These are phyloP conservation scores for Dinocampus coccinellae DNA, from an alignment of 2,888 invertebrate species.

Conservation along the genomic window DNA sequence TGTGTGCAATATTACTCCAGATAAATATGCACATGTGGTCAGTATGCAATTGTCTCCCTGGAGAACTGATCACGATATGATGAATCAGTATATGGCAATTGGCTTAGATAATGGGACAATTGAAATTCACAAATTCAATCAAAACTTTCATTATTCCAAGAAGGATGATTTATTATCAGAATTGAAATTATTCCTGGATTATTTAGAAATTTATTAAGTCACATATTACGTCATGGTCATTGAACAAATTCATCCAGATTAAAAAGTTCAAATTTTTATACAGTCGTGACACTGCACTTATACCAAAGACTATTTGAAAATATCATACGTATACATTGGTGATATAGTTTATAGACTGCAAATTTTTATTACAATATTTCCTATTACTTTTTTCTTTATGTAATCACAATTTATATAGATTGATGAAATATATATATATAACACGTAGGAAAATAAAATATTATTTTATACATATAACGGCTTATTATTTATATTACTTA, in stretches of 20 bases:
- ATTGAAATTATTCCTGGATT: conserved; percentile 69
- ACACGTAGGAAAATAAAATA: conserved; percentile 10
- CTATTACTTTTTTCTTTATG: conserved; percentile 43
- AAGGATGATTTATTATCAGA: conserved; percentile 66
- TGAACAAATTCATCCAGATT: neutral
- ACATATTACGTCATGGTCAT: neutral
- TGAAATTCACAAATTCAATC: conserved; percentile 70
- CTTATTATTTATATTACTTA: neutral
- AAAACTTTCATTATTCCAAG: conserved; percentile 66
- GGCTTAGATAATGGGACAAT: conserved; percentile 68
- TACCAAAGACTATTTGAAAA: conserved; percentile 5
- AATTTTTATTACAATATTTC: conserved; percentile 44
- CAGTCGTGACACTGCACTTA: neutral
- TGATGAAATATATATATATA: conserved; percentile 4
- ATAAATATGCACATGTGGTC: conserved; percentile 63
- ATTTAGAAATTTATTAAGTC: conserved; percentile 58
- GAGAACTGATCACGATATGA: conserved; percentile 57
- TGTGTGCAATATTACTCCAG: conserved; percentile 67
- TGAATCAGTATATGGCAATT: conserved; percentile 69
- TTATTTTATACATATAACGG: neutral
- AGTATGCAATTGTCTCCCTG: conserved; percentile 69
- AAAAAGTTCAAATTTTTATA: conserved; percentile 16
- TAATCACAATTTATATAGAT: neutral
- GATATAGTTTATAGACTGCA: neutral
- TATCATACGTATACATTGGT: neutral